phyloP scores from a whole-genome alignment of 2,888 invertebrate genomes.

The Resseliella maxima region DNA sequence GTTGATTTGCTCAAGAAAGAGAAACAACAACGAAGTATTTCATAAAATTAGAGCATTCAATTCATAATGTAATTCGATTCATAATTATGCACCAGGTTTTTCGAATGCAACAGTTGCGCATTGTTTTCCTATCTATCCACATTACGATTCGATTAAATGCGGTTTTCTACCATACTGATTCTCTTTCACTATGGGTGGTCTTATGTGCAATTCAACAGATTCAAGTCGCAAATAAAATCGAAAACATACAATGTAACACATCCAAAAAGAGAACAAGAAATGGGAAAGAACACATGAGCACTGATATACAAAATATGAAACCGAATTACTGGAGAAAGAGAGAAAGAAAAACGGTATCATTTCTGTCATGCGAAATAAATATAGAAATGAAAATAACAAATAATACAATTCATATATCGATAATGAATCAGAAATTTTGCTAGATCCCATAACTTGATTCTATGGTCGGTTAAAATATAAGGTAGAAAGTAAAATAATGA shows the following conservation, averaged over 20 bases:
- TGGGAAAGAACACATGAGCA: background rate
- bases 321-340: background rate
- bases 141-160: conserved; percentile 49
- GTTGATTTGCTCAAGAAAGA: background rate
- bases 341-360: conserved; percentile 12
- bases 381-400: conserved; percentile 21
- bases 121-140: conserved; percentile 38
- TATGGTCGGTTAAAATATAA: background rate
- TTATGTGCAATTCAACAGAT: conserved; percentile 14
- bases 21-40: background rate
- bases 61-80: background rate
- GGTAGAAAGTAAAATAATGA: background rate
- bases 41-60: background rate
- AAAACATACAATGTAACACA: background rate
- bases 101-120: conserved; percentile 46
- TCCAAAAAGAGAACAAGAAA: background rate
- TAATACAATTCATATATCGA: conserved; percentile 49
- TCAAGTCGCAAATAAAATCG: background rate
- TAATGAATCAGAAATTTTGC: conserved; percentile 53
- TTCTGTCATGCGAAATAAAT: conserved; percentile 51
- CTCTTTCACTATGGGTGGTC: conserved; percentile 38
- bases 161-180: conserved; percentile 53
- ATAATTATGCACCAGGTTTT: conserved; percentile 23
- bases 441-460: conserved; percentile 23
- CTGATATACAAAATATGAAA: background rate